These are phyloP conservation scores for Ylistrum balloti DNA, from an alignment of 1,140 invertebrate species.

Conservation along the genomic window DNA sequence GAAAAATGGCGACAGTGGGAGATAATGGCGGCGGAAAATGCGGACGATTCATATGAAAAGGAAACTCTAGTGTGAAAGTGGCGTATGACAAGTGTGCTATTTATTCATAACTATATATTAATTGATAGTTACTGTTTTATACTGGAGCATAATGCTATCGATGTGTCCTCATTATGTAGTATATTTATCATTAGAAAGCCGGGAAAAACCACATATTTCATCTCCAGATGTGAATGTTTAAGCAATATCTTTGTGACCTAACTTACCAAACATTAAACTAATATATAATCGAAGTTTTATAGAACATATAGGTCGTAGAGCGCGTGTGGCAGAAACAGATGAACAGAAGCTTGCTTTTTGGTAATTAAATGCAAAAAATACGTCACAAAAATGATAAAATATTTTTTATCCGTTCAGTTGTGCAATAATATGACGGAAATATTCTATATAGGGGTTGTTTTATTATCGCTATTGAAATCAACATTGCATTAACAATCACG, in stretches of 20 bases:
- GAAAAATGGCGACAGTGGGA: slow-evolving; percentile 67
- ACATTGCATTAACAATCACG: background rate
- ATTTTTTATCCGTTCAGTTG: slow-evolving; percentile 23
- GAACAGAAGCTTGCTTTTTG: background rate
- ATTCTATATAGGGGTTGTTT: background rate
- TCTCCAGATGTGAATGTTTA: background rate
- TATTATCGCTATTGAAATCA: slow-evolving; percentile 7
- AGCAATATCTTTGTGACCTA: background rate
- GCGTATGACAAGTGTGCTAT: background rate
- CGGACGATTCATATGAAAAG: slow-evolving; percentile 74
- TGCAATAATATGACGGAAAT: slow-evolving; percentile 2
- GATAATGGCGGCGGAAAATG: slow-evolving; percentile 58
- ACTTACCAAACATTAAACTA: background rate
- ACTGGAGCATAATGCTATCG: slow-evolving; percentile 3
- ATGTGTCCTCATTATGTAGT: background rate
- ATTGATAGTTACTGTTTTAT: background rate
- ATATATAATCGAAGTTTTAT: background rate
- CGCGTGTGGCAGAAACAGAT: background rate
- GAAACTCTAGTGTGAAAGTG: slow-evolving; percentile 62
- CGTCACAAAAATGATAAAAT: background rate
- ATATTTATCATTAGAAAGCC: background rate
- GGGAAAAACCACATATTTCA: background rate
- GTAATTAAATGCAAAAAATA: background rate
- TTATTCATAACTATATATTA: slow-evolving; percentile 30
- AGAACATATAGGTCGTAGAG: background rate